Conservation (phyloP, 1,140 invertebrate species). For the Psix sp. region DNA sequence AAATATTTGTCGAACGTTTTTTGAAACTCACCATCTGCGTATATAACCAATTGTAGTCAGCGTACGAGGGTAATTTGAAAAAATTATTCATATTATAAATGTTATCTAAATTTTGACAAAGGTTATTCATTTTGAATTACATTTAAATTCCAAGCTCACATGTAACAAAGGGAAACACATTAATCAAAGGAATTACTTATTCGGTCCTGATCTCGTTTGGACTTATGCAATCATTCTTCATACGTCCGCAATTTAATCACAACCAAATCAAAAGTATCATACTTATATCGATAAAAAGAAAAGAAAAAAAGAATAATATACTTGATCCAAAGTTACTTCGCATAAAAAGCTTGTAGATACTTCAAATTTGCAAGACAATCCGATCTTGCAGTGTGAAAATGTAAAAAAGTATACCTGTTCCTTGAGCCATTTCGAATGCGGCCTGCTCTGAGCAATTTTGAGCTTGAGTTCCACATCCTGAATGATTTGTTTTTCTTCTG, state of each 20-base stretch:
- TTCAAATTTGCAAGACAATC: too few relatives aligned
- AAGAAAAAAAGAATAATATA: too few relatives aligned
- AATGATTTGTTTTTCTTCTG: constrained; percentile 91
- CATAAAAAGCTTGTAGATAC: too few relatives aligned
- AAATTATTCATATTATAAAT: constrained; percentile 68
- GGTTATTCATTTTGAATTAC: constrained; percentile 19
- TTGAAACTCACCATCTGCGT: constrained; percentile 74
- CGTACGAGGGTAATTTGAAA: constrained; percentile 72
- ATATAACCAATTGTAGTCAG: constrained; percentile 70
- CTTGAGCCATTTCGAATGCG: constrained; percentile 93
- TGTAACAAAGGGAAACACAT: constrained; percentile 56
- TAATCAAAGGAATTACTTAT: constrained; percentile 26
- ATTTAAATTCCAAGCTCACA: constrained; percentile 50
- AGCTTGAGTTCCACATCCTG: constrained; percentile 96
- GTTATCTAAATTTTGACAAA: constrained; percentile 56
- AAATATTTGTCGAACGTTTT: constrained; percentile 59
- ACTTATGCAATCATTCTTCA: too few relatives aligned
- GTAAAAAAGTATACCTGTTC: constrained; percentile 84
- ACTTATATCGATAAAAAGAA: too few relatives aligned
- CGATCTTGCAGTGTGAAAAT: constrained; percentile 3
- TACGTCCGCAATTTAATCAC: too few relatives aligned
- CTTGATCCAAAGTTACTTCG: too few relatives aligned
- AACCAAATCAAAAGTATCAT: too few relatives aligned
- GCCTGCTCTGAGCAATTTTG: constrained; percentile 89
- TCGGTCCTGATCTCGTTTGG: too few relatives aligned